phyloP scores from a whole-genome alignment of 2,888 invertebrate genomes.

The Lasius platythorax region DNA sequence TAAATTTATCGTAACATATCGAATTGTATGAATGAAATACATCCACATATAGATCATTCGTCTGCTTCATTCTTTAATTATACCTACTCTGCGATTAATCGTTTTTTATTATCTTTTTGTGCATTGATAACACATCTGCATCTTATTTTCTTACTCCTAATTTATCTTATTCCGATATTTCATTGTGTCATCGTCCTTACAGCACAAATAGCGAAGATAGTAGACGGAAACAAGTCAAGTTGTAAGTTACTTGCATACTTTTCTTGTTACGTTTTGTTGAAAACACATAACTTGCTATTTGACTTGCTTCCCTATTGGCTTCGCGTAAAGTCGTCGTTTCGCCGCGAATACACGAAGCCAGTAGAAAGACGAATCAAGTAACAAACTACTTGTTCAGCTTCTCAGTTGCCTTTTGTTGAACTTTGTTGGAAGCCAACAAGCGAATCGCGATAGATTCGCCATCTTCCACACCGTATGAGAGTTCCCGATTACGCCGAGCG shows the following conservation, averaged over 20 bases:
- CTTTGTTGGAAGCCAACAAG: constrained; percentile 10
- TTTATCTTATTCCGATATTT: constrained; percentile 51
- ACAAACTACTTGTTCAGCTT: constrained; percentile 37
- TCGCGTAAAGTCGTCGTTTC: constrained; percentile 17
- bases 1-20: background rate
- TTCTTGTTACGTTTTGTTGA: constrained; percentile 38
- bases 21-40: background rate
- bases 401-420: constrained; percentile 38
- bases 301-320: constrained; percentile 23
- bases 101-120: background rate
- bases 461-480: background rate
- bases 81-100: background rate
- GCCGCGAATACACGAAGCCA: constrained; percentile 4
- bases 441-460: constrained; percentile 4
- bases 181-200: constrained; percentile 15
- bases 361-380: constrained; percentile 32
- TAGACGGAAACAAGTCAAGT: constrained; percentile 11
- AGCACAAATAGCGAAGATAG: constrained; percentile 18
- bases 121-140: background rate
- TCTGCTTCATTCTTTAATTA: background rate
- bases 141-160: background rate
- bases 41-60: background rate
- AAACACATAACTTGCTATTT: constrained; percentile 38
- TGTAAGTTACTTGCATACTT: constrained; percentile 36
- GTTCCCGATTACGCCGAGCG: background rate